Evolutionary conservation across 2,797 vertebrate species (phyloP).

Genomic region (Pantherophis alleghaniensis): DNA sequence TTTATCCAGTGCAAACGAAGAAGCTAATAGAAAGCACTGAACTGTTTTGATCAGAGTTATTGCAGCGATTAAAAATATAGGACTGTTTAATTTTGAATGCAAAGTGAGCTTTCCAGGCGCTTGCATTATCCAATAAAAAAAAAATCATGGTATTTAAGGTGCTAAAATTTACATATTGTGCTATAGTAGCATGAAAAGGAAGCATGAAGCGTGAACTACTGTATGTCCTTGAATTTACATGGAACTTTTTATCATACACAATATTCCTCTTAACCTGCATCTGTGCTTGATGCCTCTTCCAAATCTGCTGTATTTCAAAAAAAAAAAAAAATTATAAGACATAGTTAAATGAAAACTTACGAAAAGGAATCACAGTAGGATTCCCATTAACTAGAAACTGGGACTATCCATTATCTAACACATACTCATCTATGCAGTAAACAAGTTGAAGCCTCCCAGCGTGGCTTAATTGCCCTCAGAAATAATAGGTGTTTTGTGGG

Average conservation of each 20-base stretch:
- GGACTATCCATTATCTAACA: neutral
- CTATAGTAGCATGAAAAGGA: neutral
- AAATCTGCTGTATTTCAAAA: neutral
- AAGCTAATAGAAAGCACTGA: neutral
- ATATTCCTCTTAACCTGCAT: neutral
- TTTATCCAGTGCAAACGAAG: neutral
- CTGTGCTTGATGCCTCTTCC: neutral
- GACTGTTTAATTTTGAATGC: neutral
- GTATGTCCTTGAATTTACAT: neutral
- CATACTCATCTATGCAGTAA: neutral
- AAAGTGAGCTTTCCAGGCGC: neutral
- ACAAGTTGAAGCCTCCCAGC: neutral
- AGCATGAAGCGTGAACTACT: neutral
- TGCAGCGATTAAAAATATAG: neutral
- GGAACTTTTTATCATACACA: neutral
- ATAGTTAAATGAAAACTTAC: neutral
- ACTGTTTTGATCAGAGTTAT: neutral
- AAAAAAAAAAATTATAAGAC: neutral
- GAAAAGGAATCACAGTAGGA: neutral
- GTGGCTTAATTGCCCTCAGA: neutral
- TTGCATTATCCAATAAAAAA: neutral
- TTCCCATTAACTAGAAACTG: neutral
- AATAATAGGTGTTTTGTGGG: neutral
- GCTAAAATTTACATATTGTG: neutral
- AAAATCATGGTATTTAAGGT: neutral